A percentile compares a stretch with the other conserved stretches of the same genome.
These are phyloP conservation scores for Stegodyphus mimosarum DNA, from an alignment of 1,140 invertebrate species.

Conservation along the genomic window DNA sequence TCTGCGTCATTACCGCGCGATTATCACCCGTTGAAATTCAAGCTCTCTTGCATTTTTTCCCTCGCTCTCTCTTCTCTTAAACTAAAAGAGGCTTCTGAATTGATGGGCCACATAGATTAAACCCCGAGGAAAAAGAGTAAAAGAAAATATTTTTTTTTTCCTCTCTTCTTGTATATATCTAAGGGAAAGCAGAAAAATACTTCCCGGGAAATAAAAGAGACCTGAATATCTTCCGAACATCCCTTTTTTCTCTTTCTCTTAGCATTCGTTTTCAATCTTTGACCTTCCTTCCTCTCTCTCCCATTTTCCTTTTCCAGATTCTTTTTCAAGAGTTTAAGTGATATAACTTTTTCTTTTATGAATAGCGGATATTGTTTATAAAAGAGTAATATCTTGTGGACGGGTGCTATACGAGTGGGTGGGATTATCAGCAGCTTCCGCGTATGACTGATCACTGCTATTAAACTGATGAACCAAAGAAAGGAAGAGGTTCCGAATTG, in stretches of 20 bases:
- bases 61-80: not conserved
- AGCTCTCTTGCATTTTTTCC: conserved; percentile 18
- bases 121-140: conserved; percentile 10
- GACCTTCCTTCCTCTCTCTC: not conserved
- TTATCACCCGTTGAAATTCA: conserved; percentile 56
- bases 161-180: not conserved
- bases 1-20: conserved; percentile 44
- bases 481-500: not conserved
- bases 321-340: not conserved
- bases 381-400: not conserved
- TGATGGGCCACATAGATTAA: conserved; percentile 57
- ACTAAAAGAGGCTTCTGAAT: conserved; percentile 18
- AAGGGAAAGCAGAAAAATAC: not conserved
- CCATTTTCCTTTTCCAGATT: not conserved
- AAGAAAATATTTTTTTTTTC: not conserved
- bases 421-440: not conserved
- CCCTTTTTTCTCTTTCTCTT: conserved; percentile 24
- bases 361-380: not conserved
- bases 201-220: conserved; percentile 15
- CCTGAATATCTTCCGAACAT: conserved; percentile 10
- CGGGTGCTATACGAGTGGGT: not conserved
- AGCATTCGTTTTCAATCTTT: not conserved
- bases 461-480: not conserved
- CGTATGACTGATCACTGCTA: not conserved
- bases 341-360: not conserved